Conservation (phyloP, 2,113 vertebrate genomes). For the Macaca nemestrina region DNA sequence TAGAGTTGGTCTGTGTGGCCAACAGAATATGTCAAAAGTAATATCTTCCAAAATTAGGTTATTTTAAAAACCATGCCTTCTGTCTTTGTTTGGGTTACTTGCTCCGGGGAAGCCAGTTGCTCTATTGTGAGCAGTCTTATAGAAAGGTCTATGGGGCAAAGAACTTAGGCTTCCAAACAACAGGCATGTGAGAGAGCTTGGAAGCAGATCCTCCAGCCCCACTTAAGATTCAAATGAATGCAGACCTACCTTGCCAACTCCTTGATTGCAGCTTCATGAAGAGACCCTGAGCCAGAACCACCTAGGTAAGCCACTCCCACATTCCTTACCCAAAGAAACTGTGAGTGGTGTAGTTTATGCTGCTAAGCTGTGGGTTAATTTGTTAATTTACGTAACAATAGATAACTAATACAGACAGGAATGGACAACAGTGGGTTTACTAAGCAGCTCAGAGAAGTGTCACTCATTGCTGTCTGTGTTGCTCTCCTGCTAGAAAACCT, state of each 20-base stretch:
- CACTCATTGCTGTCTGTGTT: not conserved
- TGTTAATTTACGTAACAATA: constrained; percentile 20
- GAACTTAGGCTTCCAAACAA: constrained; percentile 26
- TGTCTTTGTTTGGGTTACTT: not conserved
- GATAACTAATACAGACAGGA: not conserved
- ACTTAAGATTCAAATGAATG: not conserved
- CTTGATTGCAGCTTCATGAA: not conserved
- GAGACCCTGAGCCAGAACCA: not conserved
- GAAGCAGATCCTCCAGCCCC: not conserved
- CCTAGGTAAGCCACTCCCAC: not conserved
- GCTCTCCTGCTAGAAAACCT: not conserved
- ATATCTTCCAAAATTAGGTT: constrained; percentile 29
- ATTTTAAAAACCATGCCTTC: not conserved
- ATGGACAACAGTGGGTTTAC: not conserved
- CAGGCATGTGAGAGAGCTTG: not conserved
- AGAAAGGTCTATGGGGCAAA: not conserved
- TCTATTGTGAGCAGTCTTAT: not conserved
- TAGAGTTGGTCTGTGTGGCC: not conserved
- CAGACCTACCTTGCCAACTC: not conserved
- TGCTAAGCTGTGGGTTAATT: constrained; percentile 1
- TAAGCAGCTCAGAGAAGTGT: not conserved
- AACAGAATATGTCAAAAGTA: not conserved
- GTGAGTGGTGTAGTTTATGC: constrained; percentile 5
- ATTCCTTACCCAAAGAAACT: constrained; percentile 5
- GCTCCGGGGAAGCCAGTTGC: not conserved